Base-by-base conservation (phyloP, 2,888 invertebrate genomes). In the Chrysotoxum bicinctum region DNA sequence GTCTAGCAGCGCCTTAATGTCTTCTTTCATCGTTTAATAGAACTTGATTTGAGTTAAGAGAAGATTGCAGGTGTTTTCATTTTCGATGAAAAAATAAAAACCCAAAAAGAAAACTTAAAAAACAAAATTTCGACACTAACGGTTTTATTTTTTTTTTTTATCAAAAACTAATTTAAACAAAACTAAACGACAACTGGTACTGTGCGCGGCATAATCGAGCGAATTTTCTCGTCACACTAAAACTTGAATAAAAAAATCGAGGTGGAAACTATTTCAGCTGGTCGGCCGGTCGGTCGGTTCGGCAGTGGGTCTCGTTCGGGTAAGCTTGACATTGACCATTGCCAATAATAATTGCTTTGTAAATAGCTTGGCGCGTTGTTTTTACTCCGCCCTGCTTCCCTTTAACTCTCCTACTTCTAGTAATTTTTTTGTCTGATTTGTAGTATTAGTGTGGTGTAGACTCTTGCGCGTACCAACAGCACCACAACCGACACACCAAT, bases 191-290 rank as follows among this genome's bases (percentile, higher is more conserved):
- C 50, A 68, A 62, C 58, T 76, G 26, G n/a, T 50, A 35, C 64
- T 64, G 8, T 64, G 45, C 54, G 72, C 66, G 72, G 80, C 79
- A 37, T 68, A 73, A 50, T 68, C 85, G 73, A 85, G 69, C 69
- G 85, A 77, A 80, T 73, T 85, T 81, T 68, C 69, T 72, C 76
- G 83, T 62, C 80, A 68, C 62, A 81, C 80, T 80, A 68, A 80
- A 80, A 76, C 80, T 56, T 35, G 26, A 43, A 45, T 16, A 73
- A 73, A 73, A 52, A 76, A 73, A 73, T 37, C 56, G 81, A 54
- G 72, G 80, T 80, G 81, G 81, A 85, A 85, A 85, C 80, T 70
- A 81, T 81, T 85, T 85, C 85, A 85, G 81, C 85, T 80, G 80
- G 66, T 72, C 54, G 74, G 19, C 32, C 43, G 58, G 35, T 56